Percentiles rank a stretch among this genome's conserved stretches.
Evolutionary conservation across 2,113 vertebrate genomes (phyloP).

Genomic region (Rafetus swinhoei): DNA sequence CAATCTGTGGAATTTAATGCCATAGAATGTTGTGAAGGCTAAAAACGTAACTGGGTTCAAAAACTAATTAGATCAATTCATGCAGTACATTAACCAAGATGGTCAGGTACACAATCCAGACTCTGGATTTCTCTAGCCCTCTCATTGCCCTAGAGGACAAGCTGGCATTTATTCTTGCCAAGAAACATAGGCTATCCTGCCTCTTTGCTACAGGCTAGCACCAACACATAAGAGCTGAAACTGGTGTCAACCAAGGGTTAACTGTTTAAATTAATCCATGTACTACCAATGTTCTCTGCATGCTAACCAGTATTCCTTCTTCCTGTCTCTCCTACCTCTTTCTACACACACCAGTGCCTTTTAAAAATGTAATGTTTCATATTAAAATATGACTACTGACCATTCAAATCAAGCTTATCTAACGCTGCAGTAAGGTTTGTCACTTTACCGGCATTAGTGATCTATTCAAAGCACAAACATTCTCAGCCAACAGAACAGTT

Average conservation of each 20-base stretch:
- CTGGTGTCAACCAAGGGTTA: background rate
- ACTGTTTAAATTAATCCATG: background rate
- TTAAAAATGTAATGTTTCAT: background rate
- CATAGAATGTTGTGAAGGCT: background rate
- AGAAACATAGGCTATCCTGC: background rate
- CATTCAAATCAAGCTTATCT: constrained; percentile 26
- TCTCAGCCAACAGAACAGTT: background rate
- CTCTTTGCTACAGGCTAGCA: background rate
- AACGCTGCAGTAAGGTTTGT: constrained; percentile 18
- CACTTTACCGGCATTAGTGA: background rate
- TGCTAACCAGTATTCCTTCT: background rate
- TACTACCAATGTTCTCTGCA: background rate
- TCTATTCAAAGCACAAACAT: background rate
- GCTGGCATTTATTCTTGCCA: background rate
- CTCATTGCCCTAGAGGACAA: background rate
- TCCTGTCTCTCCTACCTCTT: background rate
- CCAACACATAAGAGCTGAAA: background rate
- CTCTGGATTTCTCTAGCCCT: background rate
- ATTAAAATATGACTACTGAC: background rate
- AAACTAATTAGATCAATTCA: background rate
- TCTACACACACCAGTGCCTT: background rate
- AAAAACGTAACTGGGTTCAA: background rate
- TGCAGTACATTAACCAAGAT: background rate
- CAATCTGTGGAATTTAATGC: background rate
- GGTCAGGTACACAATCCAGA: background rate